Evolutionary conservation across 35 echinoderm and acorn worm genomes (phyloP).

Genomic region (Ptychodera flava): DNA sequence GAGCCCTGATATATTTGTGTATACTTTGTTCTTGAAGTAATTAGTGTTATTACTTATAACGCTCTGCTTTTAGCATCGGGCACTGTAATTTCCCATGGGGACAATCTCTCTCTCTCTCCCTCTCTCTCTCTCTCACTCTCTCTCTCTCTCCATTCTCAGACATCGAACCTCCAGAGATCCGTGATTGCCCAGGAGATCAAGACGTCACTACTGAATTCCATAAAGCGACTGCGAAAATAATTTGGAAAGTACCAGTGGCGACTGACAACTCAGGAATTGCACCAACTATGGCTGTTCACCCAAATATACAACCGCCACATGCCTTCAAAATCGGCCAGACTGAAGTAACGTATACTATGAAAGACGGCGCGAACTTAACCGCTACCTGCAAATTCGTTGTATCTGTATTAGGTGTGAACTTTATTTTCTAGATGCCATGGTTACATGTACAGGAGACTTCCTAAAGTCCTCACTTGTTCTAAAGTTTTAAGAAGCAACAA

Average conservation of each 20-base stretch:
- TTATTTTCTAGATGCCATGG: too few relatives aligned
- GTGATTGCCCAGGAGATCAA: not conserved
- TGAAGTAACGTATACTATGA: not conserved
- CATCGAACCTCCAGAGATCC: not conserved
- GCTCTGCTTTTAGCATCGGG: too few relatives aligned
- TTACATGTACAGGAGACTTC: too few relatives aligned
- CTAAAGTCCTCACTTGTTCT: too few relatives aligned
- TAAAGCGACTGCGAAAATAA: not conserved
- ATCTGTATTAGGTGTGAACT: not conserved
- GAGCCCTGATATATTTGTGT: too few relatives aligned
- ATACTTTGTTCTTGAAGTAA: too few relatives aligned
- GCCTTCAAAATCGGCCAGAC: not conserved
- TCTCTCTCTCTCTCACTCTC: too few relatives aligned
- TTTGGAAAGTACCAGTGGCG: not conserved
- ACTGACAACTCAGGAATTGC: not conserved
- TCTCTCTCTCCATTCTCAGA: too few relatives aligned
- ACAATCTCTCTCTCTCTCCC: too few relatives aligned
- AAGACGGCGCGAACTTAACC: not conserved
- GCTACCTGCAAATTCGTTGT: not conserved
- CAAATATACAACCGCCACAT: not conserved
- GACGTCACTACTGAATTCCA: not conserved
- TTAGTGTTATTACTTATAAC: too few relatives aligned
- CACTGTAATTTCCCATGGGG: too few relatives aligned
- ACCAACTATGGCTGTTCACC: not conserved
- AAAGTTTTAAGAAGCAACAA: too few relatives aligned